Conservation (phyloP, 1,140 invertebrate genomes). For the Nautilus pompilius region DNA sequence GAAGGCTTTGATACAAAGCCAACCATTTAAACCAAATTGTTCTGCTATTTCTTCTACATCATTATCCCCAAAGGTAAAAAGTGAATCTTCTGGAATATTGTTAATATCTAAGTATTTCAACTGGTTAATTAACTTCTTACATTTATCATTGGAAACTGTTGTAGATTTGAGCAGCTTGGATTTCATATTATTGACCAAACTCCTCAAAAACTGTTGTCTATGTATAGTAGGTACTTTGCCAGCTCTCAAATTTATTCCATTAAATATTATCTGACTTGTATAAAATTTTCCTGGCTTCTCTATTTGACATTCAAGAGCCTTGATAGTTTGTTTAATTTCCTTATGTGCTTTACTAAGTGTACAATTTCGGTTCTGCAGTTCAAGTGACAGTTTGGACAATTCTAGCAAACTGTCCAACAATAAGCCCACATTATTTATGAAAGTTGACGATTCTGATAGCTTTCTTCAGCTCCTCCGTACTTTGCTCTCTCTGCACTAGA, state of each 20-base stretch:
- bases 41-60: neutral
- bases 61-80: neutral
- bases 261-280: neutral
- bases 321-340: neutral
- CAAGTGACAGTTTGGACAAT: neutral
- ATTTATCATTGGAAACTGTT: neutral
- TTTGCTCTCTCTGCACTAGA: neutral
- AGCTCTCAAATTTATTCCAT: neutral
- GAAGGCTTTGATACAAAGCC: neutral
- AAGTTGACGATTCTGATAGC: neutral
- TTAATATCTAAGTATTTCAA: neutral
- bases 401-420: neutral
- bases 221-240: neutral
- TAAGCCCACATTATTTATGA: neutral
- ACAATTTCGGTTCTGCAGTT: neutral
- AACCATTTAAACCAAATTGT: neutral
- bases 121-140: neutral
- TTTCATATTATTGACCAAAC: neutral
- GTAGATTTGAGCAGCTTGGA: neutral
- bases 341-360: conserved; percentile 2
- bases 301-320: neutral
- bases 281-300: neutral
- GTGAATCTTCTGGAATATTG: neutral
- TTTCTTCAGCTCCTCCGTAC: neutral
- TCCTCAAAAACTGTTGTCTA: neutral